Percentiles rank a stretch among this genome's conserved stretches.
Conservation (phyloP, 2,113 vertebrate genomes). For the Sigmodon hispidus region DNA sequence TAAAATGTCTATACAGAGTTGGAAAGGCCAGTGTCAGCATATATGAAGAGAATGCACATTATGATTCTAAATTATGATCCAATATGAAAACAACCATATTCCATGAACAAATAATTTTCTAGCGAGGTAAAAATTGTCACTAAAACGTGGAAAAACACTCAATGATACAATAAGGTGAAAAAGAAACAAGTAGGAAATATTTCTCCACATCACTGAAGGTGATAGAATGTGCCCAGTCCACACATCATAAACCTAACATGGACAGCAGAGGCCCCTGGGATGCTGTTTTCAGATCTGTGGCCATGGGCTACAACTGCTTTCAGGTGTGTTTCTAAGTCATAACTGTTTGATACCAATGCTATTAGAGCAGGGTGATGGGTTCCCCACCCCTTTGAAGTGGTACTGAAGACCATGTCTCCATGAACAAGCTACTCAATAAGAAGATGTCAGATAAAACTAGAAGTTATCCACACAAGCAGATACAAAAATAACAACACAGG, state of each 20-base stretch:
- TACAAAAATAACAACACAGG: neutral
- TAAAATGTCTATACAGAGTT: neutral
- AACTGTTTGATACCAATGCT: neutral
- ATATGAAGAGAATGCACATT: neutral
- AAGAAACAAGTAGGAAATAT: neutral
- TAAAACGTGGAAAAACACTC: neutral
- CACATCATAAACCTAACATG: neutral
- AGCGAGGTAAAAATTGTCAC: neutral
- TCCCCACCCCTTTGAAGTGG: neutral
- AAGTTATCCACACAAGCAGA: neutral
- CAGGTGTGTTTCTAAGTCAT: neutral
- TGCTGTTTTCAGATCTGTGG: neutral
- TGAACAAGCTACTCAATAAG: too few relatives aligned
- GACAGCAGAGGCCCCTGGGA: neutral
- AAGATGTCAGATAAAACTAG: neutral
- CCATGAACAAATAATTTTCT: neutral
- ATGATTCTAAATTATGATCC: neutral
- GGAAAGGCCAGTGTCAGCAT: neutral
- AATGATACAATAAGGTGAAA: neutral
- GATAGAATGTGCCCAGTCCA: neutral
- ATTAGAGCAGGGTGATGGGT: neutral
- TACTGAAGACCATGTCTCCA: neutral
- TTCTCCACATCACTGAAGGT: neutral
- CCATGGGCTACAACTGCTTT: neutral
- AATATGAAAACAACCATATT: neutral